phyloP scores from a whole-genome alignment of 2,888 invertebrate genomes.

The Eupithecia tripunctaria region DNA sequence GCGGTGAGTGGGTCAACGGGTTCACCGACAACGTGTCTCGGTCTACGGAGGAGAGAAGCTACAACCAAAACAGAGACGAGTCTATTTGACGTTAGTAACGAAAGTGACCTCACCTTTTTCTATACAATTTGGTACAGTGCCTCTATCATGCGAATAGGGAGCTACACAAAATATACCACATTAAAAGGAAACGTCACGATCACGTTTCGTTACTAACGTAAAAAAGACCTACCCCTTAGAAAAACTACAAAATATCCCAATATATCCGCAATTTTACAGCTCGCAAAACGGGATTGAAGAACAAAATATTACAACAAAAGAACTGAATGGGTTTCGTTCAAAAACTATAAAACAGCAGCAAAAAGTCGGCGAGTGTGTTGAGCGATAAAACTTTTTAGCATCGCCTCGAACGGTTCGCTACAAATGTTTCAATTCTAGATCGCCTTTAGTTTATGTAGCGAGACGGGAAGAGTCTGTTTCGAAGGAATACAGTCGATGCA shows the following conservation, averaged over 20 bases:
- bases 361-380: slow-evolving; percentile 32
- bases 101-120: too few relatives aligned
- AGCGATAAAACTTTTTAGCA: slow-evolving; percentile 42
- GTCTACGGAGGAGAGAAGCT: too few relatives aligned
- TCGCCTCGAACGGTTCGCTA: slow-evolving; percentile 35
- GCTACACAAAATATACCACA: too few relatives aligned
- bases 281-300: background rate
- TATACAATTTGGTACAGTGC: too few relatives aligned
- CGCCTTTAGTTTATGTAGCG: slow-evolving; percentile 8
- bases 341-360: slow-evolving; percentile 34
- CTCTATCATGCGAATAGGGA: background rate
- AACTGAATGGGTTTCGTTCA: slow-evolving; percentile 20
- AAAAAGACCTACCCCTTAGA: background rate
- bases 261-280: background rate
- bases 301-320: slow-evolving; percentile 17
- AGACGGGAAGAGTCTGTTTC: background rate
- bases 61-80: too few relatives aligned
- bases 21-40: too few relatives aligned
- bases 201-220: too few relatives aligned
- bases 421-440: slow-evolving; percentile 32
- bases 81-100: too few relatives aligned
- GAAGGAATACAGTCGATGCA: background rate
- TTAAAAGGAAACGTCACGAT: too few relatives aligned
- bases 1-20: too few relatives aligned
- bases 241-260: too few relatives aligned